Evolutionary conservation across 2,113 vertebrate species (phyloP), one percentile per base, ranked within the genome.

Genomic region (Onychostoma macrolepis): DNA sequence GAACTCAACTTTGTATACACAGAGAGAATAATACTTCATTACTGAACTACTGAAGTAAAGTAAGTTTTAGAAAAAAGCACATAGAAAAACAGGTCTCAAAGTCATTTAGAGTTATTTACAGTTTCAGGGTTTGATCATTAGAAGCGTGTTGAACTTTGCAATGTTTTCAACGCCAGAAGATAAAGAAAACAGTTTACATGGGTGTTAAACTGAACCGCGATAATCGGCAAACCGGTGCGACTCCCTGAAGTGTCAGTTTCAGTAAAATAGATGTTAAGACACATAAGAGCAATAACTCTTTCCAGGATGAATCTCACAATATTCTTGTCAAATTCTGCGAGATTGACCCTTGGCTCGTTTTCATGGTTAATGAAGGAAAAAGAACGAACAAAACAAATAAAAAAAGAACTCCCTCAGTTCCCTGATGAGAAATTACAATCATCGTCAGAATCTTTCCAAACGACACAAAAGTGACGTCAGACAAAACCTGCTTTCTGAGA

Each of bases 1-100:
- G 58, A 92, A 24, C 61, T 87, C 84, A 89, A 83, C 19, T 86
- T 80, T 58, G 4, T 63, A 69, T 45, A 82, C 33, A 87, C 6
- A 82, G 38, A 74, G 19, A 50, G n/a, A 81, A 65, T 65, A 83
- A 81, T 65, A 80, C 63, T 30, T 53, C 26, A 33, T 67, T 69
- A 45, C 63, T 24, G 28, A 56, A 63, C 85, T 75, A 82, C 21
- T 6, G 76, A 74, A 80, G 38, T 48, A 86, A 80, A 61, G 28
- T 41, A 72, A 61, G 26, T 28, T 17, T 76, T 67, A 65, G 19
- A 83, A 48, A 74, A 80, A 76, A 8, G 9, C 24, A 38, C n/a
- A n/a, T 63, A 75, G 21, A 53, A 82, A 80, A 86, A 65, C 26
- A 61, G 8, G 38, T 33, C 50, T 74, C 10, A 58, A 80, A 67